Base-by-base conservation (phyloP, 2,113 vertebrate genomes). In the Machaerirhynchus nigripectus region DNA sequence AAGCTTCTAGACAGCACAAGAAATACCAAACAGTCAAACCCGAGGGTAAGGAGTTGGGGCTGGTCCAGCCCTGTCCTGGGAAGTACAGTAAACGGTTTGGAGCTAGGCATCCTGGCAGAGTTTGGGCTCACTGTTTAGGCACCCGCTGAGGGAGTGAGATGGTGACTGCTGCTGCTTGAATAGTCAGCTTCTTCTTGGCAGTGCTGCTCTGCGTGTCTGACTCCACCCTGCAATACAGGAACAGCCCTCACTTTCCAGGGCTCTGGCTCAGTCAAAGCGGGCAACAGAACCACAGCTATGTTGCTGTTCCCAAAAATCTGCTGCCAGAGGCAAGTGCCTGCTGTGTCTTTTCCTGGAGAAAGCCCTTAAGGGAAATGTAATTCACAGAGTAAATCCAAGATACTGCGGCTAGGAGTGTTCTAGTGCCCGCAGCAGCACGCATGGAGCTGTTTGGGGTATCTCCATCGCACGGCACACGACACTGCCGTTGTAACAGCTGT, bases 301-400 rank as follows among this genome's bases (percentile, higher is more conserved):
- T 5, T 57, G 59, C 63, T 28, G 19, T 67, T 89, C 79, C 76
- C 76, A 86, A 84, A 57, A 93, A 77, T 55, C 46, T 47, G n/a
- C 68, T 84, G 92, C 79, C 68, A 74, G 59, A 77, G 59, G 76
- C 68, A 67, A 95, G 93, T 89, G 89, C 35, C 83, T 92, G 71
- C 47, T 78, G 21, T 56, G 64, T 42, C 39, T 84, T 61, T 80
- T 76, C 90, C 76, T 39, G 20, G 47, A 89, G 86, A 84, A 90
- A 86, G 68, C 44, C 61, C 82, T 65, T 15, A 28, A 80, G 75
- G 85, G 90, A 93, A 90, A 85, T 14, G 20, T 81, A 77, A 89
- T 52, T 92, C 63, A 30, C 4, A 3, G 13, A 28, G 67, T 31
- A 77, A 69, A 65, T 55, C 40, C 33, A 28, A 11, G 16, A 55